Base-by-base conservation (phyloP, 1,140 invertebrate genomes). In the Lucilia sericata region DNA sequence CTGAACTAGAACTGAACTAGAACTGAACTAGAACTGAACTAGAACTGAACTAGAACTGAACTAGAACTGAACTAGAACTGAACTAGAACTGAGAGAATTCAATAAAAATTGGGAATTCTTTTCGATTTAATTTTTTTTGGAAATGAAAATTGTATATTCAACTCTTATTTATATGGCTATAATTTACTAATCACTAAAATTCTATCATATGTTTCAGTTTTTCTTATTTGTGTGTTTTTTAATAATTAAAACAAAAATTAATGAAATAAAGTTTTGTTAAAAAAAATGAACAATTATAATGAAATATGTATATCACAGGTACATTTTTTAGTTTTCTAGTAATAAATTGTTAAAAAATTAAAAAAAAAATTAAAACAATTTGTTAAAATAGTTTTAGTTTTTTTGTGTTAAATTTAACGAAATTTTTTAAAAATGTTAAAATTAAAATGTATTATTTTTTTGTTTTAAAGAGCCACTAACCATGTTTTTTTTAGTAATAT, bases 251-350 rank as follows among this genome's bases (percentile, higher is more conserved):
- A 70, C 2, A 21, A 7, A 80, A 80, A 80, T 25, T 19, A 21
- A 80, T 25, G 9, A 51, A 25, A 80, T 19, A 47, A 47, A 51
- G 21, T 49, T 3, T 21, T 2, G 17, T 49, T 21, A 47, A 75
- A 34, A 76, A 76, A 76, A 76, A 36, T 78, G 19, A 78, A n/a
- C n/a, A 78, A 19, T 75, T 75, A 47, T 51, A 49, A 80, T 80
- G 76, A 80, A 80, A 80, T 80, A 80, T 80, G 76, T 80, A 80
- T 80, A 80, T 80, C 76, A 80, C 76, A 80, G 76, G 76, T 80
- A 80, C 76, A 80, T 80, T 80, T 78, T 80, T 80, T 80, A 80
- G 76, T 80, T 80, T 80, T 80, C 76, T 80, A 80, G 76, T 80
- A 36, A 55, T 55, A 55, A 55, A 55, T 55, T 55, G 42, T 51